Percentiles rank a stretch among this genome's conserved stretches.
phyloP scores from a whole-genome alignment of 2,888 invertebrate species.

The Idaea biselata region DNA sequence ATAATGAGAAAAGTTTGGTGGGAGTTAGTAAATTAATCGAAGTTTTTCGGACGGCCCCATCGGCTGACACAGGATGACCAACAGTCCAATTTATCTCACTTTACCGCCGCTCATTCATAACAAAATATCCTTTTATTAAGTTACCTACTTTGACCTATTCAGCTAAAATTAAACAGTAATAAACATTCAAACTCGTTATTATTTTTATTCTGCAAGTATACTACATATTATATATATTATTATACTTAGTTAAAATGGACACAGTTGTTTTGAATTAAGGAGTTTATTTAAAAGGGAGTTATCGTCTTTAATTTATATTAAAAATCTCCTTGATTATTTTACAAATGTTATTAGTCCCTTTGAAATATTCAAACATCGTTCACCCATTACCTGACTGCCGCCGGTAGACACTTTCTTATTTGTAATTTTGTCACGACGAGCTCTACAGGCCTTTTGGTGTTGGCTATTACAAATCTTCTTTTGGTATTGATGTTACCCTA shows the following conservation, averaged over 20 bases:
- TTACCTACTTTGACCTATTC: not conserved
- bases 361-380: conserved; percentile 7
- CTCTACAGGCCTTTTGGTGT: conserved; percentile 5
- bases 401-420: conserved; percentile 21
- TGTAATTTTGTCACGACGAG: conserved; percentile 18
- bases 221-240: too few species aligned
- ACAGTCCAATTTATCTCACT: conserved; percentile 31
- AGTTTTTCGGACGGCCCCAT: conserved; percentile 39
- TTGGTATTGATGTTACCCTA: not conserved
- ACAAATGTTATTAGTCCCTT: not conserved
- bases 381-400: conserved; percentile 10
- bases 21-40: conserved; percentile 48
- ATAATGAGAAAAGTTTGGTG: conserved; percentile 52
- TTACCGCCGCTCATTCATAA: conserved; percentile 14
- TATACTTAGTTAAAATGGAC: not conserved
- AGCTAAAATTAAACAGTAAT: not conserved
- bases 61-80: conserved; percentile 29
- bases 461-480: conserved; percentile 5
- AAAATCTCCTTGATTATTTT: not conserved
- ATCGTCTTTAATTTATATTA: not conserved
- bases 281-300: not conserved
- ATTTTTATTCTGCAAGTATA: too few species aligned
- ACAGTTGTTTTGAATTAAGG: not conserved
- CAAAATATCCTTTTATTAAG: conserved; percentile 7
- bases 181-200: not conserved